Percentiles rank a stretch among this genome's conserved stretches.
Evolutionary conservation across 2,888 invertebrate genomes (phyloP).

Genomic region (Drosophila rubida): DNA sequence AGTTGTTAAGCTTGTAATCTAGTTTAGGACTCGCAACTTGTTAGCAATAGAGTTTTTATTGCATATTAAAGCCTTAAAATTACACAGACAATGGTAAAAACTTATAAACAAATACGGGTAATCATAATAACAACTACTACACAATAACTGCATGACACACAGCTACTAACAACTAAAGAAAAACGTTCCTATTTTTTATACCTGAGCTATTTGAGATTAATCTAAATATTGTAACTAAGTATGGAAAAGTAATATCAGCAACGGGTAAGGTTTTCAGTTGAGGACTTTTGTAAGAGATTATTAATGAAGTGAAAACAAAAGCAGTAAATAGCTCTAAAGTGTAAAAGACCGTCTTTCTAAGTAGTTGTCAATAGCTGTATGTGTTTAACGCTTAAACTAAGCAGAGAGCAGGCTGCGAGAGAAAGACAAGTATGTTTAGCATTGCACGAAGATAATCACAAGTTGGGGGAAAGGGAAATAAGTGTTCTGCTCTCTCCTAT

Average conservation of each 20-base stretch:
- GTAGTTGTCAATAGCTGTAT: constrained; percentile 4
- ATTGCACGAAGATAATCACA: constrained; percentile 46
- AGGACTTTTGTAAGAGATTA: too few species aligned
- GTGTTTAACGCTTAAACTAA: constrained; percentile 58
- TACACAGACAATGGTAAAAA: constrained; percentile 25
- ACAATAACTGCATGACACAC: constrained; percentile 32
- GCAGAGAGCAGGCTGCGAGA: constrained; percentile 8
- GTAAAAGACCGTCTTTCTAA: too few species aligned
- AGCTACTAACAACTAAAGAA: too few species aligned
- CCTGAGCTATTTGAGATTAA: not conserved
- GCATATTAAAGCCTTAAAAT: constrained; percentile 64
- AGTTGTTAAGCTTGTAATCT: constrained; percentile 65
- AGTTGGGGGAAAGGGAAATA: constrained; percentile 5
- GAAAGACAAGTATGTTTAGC: constrained; percentile 1
- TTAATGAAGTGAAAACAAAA: too few species aligned
- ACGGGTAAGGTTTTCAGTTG: too few species aligned
- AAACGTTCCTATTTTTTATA: too few species aligned
- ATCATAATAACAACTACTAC: constrained; percentile 22
- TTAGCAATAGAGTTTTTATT: constrained; percentile 56
- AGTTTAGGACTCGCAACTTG: constrained; percentile 42
- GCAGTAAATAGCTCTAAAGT: too few species aligned
- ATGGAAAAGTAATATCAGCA: too few species aligned
- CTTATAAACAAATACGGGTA: constrained; percentile 22
- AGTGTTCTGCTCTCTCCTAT: constrained; percentile 30
- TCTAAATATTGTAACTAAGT: too few species aligned